Evolutionary conservation across 2,797 vertebrate genomes (phyloP).

Genomic region (Myotis vivesi): DNA sequence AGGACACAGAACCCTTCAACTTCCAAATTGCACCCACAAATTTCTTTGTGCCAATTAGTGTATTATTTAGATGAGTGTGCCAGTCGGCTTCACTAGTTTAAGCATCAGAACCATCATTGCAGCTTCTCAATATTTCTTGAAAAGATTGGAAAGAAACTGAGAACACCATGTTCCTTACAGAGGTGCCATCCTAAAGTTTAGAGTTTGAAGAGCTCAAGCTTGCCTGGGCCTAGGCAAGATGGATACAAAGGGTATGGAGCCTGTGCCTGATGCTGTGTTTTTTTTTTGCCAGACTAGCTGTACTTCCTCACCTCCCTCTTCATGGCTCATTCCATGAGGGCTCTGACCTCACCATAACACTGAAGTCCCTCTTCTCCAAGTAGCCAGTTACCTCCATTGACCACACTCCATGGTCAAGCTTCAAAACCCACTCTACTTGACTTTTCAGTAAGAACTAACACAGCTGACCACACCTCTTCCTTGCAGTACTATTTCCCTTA

Average conservation of each 20-base stretch:
- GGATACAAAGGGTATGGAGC: background rate
- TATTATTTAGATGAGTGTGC: background rate
- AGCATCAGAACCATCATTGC: background rate
- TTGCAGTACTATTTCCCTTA: background rate
- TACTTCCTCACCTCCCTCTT: background rate
- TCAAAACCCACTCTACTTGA: background rate
- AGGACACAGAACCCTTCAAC: background rate
- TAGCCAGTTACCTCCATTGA: background rate
- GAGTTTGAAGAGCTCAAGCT: background rate
- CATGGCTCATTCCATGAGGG: fast-evolving
- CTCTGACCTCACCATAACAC: background rate
- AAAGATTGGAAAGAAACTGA: background rate
- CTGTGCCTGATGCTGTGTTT: background rate
- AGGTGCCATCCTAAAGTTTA: background rate
- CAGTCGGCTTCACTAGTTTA: background rate
- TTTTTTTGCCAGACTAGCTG: background rate
- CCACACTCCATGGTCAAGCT: background rate
- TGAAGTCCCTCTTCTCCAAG: background rate
- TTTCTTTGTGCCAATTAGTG: background rate
- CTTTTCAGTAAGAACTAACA: background rate
- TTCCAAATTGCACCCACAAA: background rate
- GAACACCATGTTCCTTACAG: background rate
- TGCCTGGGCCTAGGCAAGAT: background rate
- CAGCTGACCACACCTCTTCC: background rate
- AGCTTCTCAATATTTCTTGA: background rate